A percentile compares a stretch with the other conserved stretches of the same genome.
Evolutionary conservation across 2,888 invertebrate genomes (phyloP).

Genomic region (Meganola albula): DNA sequence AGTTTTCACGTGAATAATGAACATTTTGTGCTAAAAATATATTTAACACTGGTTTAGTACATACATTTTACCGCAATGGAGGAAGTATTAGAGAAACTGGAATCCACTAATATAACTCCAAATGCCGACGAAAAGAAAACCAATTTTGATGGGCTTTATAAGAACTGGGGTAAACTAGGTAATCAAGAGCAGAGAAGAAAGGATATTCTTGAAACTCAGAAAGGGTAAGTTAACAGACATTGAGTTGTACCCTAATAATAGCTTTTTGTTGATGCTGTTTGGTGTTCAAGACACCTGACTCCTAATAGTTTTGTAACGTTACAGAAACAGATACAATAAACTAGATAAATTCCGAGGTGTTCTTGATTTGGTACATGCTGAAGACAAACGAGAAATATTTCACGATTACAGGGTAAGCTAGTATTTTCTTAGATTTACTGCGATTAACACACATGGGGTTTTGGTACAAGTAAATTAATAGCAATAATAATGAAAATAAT

Average conservation of each 20-base stretch:
- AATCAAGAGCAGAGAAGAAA: slow-evolving; percentile 75
- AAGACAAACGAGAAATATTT: slow-evolving; percentile 27
- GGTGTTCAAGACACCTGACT: too few relatives aligned
- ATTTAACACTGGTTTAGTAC: too few relatives aligned
- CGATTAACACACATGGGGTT: too few relatives aligned
- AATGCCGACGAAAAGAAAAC: slow-evolving; percentile 27
- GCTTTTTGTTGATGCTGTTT: too few relatives aligned
- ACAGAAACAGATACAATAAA: slow-evolving; percentile 64
- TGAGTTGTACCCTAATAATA: too few relatives aligned
- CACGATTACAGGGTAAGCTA: slow-evolving; percentile 23
- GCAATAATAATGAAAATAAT: too few relatives aligned
- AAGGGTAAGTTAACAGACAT: slow-evolving; percentile 76
- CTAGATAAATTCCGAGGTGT: slow-evolving; percentile 75
- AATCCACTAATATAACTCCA: slow-evolving; percentile 29
- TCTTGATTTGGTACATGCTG: slow-evolving; percentile 52
- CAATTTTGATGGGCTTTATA: slow-evolving; percentile 48
- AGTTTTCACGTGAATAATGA: too few relatives aligned
- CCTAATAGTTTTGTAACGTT: too few relatives aligned
- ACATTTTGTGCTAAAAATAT: too few relatives aligned
- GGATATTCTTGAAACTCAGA: slow-evolving; percentile 75
- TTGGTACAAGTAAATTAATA: too few relatives aligned
- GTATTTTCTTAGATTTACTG: neutral
- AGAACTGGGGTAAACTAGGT: slow-evolving; percentile 55
- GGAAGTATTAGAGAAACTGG: slow-evolving; percentile 47
- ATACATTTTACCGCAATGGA: too few relatives aligned